Conservation (phyloP, 2,888 invertebrate genomes). For the Rosalia funebris region DNA sequence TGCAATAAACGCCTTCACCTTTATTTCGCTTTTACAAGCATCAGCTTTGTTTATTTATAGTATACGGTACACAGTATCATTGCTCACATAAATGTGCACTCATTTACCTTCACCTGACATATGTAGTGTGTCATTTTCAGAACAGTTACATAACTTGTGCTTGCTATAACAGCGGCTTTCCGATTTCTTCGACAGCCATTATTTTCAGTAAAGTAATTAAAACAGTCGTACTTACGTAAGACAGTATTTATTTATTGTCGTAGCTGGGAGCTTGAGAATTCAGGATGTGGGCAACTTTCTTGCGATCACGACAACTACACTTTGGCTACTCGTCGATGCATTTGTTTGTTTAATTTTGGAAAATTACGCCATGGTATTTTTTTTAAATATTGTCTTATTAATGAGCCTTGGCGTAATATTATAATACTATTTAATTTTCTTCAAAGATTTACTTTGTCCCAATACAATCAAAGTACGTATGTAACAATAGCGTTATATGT, state of each 20-base stretch:
- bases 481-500: too few relatives aligned
- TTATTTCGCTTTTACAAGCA: neutral
- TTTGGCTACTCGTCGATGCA: too few relatives aligned
- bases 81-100: neutral
- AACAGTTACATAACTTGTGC: neutral
- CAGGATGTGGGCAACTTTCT: neutral
- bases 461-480: too few relatives aligned
- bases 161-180: neutral
- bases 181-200: neutral
- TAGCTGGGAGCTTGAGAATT: neutral
- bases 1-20: neutral
- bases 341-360: too few relatives aligned
- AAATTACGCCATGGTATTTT: too few relatives aligned
- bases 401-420: too few relatives aligned
- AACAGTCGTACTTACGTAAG: neutral
- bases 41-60: neutral
- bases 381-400: too few relatives aligned
- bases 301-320: neutral
- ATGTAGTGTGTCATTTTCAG: neutral
- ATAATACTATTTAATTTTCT: too few relatives aligned
- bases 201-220: slow-evolving; percentile 3
- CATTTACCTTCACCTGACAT: neutral
- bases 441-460: too few relatives aligned
- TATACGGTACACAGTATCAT: neutral
- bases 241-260: slow-evolving; percentile 5